phyloP scores from a whole-genome alignment of 2,888 invertebrate genomes.

The Lasiommata megera region DNA sequence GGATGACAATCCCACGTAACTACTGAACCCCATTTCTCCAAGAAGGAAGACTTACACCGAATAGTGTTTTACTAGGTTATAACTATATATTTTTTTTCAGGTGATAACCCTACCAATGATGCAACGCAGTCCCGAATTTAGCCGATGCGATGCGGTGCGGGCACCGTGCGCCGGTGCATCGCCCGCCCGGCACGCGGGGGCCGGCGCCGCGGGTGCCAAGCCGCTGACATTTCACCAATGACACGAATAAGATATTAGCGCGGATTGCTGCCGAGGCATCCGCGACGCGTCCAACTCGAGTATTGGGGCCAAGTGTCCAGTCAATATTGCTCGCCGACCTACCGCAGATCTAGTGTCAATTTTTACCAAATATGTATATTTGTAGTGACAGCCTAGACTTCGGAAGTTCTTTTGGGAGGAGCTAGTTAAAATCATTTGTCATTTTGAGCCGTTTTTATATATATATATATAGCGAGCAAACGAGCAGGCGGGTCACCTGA shows the following conservation, averaged over 20 bases:
- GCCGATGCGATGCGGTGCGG: conserved; percentile 62
- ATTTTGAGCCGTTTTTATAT: no score
- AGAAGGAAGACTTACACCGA: no score
- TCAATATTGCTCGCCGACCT: conserved; percentile 46
- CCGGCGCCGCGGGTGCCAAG: conserved; percentile 62
- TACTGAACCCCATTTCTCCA: no score
- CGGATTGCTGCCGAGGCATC: conserved; percentile 62
- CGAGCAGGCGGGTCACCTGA: no score
- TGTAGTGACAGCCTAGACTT: no score
- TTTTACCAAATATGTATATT: no score
- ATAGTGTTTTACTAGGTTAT: no score
- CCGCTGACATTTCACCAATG: conserved; percentile 79
- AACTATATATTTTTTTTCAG: background rate
- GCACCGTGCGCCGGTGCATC: conserved; percentile 68
- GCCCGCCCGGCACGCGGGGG: conserved; percentile 62
- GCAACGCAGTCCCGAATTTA: conserved; percentile 78
- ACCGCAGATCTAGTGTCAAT: background rate
- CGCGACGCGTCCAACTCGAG: conserved; percentile 50
- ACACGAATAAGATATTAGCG: conserved; percentile 80
- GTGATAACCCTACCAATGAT: conserved; percentile 48
- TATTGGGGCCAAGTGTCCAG: conserved; percentile 63
- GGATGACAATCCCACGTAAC: no score
- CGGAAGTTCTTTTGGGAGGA: no score
- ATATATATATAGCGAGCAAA: no score
- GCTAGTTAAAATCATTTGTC: no score